These are phyloP conservation scores for Rousettus leschenaultii DNA, from an alignment of 2,113 vertebrate genomes.

Conservation along the genomic window DNA sequence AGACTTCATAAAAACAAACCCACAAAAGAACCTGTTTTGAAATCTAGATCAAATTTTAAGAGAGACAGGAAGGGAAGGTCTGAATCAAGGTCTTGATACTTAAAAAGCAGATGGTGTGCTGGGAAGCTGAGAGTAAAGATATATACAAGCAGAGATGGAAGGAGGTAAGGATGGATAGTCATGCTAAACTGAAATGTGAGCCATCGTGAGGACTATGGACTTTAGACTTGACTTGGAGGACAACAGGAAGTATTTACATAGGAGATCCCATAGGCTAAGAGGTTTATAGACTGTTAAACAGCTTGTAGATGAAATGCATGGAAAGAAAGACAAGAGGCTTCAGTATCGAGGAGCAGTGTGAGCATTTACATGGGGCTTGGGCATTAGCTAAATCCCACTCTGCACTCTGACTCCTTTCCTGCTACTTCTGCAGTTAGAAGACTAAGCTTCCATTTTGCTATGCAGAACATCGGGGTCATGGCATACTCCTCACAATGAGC, in stretches of 20 bases:
- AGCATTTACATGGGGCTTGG: not conserved
- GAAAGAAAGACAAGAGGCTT: not conserved
- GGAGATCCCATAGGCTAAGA: not conserved
- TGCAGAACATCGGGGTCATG: not conserved
- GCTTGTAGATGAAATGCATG: not conserved
- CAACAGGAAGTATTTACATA: not conserved
- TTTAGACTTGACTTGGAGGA: not conserved
- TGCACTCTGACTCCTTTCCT: not conserved
- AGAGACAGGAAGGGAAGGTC: not conserved
- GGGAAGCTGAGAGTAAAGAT: not conserved
- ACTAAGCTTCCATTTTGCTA: not conserved
- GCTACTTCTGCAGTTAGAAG: not conserved
- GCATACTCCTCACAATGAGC: not conserved
- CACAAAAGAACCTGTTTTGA: not conserved
- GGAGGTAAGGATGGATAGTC: not conserved
- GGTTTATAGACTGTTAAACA: not conserved
- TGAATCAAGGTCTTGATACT: not conserved
- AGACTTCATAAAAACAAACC: not conserved
- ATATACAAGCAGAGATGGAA: not conserved
- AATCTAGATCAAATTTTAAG: not conserved
- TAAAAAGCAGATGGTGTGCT: not conserved
- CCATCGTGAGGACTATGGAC: not conserved
- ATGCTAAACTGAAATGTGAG: not conserved
- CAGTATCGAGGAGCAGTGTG: not conserved
- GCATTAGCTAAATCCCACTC: not conserved